Percentiles rank a stretch among this genome's conserved stretches.
Conservation (phyloP, 2,113 vertebrate species). For the Caretta caretta region DNA sequence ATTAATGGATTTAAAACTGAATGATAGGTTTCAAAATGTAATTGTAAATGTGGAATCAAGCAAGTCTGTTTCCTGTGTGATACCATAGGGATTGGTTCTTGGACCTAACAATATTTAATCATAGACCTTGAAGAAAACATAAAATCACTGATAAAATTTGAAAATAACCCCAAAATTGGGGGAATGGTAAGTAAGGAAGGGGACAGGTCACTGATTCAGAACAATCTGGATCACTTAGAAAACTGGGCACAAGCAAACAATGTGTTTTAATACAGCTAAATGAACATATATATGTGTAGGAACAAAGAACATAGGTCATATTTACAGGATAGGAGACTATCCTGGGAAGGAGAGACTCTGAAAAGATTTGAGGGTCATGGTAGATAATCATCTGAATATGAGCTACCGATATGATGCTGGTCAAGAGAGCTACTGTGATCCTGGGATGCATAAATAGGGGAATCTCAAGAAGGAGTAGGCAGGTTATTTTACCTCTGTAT, state of each 20-base stretch:
- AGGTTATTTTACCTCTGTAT: neutral
- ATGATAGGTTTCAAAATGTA: neutral
- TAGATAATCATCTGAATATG: too few species aligned
- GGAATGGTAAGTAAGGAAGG: neutral
- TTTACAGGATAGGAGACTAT: neutral
- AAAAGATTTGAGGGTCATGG: neutral
- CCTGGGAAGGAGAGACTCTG: neutral
- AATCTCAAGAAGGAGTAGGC: neutral
- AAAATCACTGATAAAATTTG: neutral
- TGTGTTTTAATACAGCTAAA: neutral
- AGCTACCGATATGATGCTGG: neutral
- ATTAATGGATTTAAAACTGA: neutral
- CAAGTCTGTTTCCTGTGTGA: neutral
- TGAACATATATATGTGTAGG: neutral
- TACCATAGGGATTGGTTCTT: neutral
- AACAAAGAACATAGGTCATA: neutral
- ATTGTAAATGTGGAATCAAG: neutral
- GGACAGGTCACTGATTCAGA: neutral
- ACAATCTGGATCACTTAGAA: neutral
- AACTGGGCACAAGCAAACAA: neutral
- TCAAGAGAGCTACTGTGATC: neutral
- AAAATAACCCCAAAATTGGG: neutral
- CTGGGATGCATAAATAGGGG: neutral
- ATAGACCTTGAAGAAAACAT: neutral
- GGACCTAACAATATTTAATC: neutral